These are phyloP conservation scores for Ectemnius continuus DNA, from an alignment of 2,888 invertebrate genomes.

Conservation along the genomic window DNA sequence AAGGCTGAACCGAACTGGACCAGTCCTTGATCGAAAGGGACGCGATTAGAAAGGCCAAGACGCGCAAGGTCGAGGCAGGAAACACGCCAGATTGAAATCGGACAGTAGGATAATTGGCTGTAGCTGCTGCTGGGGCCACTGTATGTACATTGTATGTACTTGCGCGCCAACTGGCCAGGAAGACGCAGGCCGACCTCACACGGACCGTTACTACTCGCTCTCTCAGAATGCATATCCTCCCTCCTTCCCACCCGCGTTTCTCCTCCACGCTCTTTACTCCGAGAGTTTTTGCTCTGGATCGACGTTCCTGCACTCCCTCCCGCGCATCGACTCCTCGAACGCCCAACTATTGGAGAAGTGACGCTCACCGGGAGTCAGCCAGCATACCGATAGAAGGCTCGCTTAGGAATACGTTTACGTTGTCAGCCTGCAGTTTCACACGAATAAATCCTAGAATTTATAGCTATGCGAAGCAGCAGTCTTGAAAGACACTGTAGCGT, in stretches of 20 bases:
- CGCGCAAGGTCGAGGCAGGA: not conserved
- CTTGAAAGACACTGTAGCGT: too few relatives aligned
- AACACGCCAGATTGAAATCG: slow-evolving; percentile 30
- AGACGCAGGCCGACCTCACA: slow-evolving; percentile 41
- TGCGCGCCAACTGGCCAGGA: slow-evolving; percentile 33
- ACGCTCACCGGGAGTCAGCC: too few relatives aligned
- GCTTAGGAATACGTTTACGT: too few relatives aligned
- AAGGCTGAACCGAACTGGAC: slow-evolving; percentile 4
- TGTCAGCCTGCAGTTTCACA: too few relatives aligned
- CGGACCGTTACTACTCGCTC: too few relatives aligned
- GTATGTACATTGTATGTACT: too few relatives aligned
- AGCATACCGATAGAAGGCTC: too few relatives aligned
- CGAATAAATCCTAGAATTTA: too few relatives aligned
- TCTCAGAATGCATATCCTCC: not conserved
- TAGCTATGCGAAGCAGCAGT: too few relatives aligned
- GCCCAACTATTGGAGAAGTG: too few relatives aligned
- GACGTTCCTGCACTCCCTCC: not conserved
- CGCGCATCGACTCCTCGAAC: not conserved
- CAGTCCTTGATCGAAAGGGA: not conserved
- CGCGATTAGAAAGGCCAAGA: not conserved
- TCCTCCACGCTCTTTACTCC: not conserved
- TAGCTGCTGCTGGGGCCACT: slow-evolving; percentile 42
- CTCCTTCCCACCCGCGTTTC: not conserved
- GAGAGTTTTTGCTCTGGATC: not conserved
- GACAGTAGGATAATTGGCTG: slow-evolving; percentile 22